These are phyloP conservation scores for Watsonalla binaria DNA, from an alignment of 2,888 invertebrate genomes.

Conservation along the genomic window DNA sequence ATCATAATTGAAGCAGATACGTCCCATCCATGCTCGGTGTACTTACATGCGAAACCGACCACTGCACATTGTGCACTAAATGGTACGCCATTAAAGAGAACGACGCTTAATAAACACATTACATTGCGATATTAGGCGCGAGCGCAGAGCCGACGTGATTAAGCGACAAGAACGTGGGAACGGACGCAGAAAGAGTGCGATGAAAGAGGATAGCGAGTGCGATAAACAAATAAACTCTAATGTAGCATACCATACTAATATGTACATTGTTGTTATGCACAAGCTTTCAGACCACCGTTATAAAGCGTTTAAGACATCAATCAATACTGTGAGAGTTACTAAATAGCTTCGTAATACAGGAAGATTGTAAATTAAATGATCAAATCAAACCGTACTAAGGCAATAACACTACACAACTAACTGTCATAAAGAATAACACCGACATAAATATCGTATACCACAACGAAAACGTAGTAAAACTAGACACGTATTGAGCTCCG, in stretches of 20 bases:
- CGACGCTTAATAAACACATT: constrained; percentile 75
- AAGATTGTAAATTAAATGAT: constrained; percentile 39
- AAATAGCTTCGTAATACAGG: constrained; percentile 21
- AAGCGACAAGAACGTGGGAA: constrained; percentile 72
- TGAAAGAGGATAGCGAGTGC: constrained; percentile 41
- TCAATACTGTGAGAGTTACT: constrained; percentile 12
- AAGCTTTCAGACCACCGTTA: constrained; percentile 6
- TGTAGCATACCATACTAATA: background rate
- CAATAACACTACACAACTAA: constrained; percentile 44
- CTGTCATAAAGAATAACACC: constrained; percentile 34
- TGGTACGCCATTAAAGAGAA: constrained; percentile 67
- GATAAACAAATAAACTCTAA: constrained; percentile 31
- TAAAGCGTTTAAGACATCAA: constrained; percentile 8
- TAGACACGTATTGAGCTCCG: constrained; percentile 43
- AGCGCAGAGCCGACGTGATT: constrained; percentile 63
- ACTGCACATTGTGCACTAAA: constrained; percentile 70
- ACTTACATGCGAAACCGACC: constrained; percentile 60
- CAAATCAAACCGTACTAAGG: constrained; percentile 41
- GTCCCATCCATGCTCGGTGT: constrained; percentile 51
- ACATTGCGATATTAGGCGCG: constrained; percentile 70
- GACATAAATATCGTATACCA: constrained; percentile 52
- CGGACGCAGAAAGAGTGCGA: constrained; percentile 48
- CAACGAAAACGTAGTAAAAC: constrained; percentile 53
- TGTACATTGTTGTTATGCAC: background rate
- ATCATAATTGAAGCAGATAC: constrained; percentile 37